A percentile compares a stretch with the other conserved stretches of the same genome.
Evolutionary conservation across 2,113 vertebrate species (phyloP).

Genomic region (Mionectes macconnelli): DNA sequence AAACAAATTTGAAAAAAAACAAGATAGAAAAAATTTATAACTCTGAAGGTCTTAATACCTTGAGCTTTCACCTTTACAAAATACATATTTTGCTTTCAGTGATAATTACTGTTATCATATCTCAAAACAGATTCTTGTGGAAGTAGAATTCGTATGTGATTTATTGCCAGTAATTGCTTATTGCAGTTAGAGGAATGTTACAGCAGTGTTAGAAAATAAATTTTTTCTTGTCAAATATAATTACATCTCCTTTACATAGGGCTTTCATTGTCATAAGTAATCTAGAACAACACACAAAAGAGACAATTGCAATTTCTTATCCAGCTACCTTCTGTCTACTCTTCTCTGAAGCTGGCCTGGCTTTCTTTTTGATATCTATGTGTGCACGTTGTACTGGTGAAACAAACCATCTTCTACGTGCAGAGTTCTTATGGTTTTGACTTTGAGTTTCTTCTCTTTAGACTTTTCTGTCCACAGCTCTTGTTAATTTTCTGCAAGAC

Average conservation of each 20-base stretch:
- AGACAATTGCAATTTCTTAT: neutral
- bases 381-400: neutral
- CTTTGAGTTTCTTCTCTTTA: neutral
- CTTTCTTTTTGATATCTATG: neutral
- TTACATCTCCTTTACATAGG: neutral
- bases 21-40: neutral
- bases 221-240: neutral
- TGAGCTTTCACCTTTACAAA: neutral
- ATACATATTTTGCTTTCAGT: neutral
- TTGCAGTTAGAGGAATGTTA: neutral
- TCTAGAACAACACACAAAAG: neutral
- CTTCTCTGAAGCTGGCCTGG: neutral
- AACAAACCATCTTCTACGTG: neutral
- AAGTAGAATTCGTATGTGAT: neutral
- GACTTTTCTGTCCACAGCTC: neutral
- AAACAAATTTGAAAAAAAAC: neutral
- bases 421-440: neutral
- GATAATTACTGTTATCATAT: neutral
- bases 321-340: neutral
- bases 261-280: neutral
- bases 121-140: neutral
- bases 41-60: neutral
- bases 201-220: neutral
- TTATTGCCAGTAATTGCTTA: neutral
- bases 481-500: neutral